Conservation (phyloP, 2,113 vertebrate genomes). For the Coracopsis vasa region DNA sequence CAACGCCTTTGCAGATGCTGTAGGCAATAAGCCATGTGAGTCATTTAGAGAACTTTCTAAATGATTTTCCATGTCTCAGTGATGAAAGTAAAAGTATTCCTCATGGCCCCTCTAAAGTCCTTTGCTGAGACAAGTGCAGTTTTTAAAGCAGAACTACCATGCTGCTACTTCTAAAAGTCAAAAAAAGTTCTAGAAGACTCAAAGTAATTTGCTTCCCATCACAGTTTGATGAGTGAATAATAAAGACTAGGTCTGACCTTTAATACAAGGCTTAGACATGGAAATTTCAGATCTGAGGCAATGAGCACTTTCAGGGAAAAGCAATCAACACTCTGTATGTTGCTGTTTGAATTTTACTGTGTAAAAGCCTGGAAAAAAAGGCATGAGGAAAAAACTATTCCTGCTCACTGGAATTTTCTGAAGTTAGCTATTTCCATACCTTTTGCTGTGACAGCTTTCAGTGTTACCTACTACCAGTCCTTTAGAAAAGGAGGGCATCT, state of each 20-base stretch:
- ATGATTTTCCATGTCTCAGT: background rate
- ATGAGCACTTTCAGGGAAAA: background rate
- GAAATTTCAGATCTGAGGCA: background rate
- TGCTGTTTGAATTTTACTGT: background rate
- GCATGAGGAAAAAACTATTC: background rate
- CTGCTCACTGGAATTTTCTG: background rate
- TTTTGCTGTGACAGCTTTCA: background rate
- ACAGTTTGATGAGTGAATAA: background rate
- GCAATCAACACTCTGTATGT: rapidly evolving
- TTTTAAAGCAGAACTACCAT: background rate
- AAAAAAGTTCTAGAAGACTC: background rate
- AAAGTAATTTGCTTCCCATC: background rate
- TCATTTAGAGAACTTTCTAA: background rate
- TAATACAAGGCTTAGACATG: background rate
- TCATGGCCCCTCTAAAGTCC: background rate
- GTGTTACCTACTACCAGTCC: background rate
- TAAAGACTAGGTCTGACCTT: background rate
- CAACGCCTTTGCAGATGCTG: slow-evolving; percentile 18
- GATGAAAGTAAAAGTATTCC: background rate
- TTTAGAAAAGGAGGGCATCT: background rate
- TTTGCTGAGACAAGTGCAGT: background rate
- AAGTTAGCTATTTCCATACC: background rate
- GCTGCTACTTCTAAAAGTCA: background rate
- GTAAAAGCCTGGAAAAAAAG: background rate
- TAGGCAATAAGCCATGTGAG: background rate